Evolutionary conservation across 2,888 invertebrate genomes (phyloP).

Genomic region (Ganaspis brasiliensis): DNA sequence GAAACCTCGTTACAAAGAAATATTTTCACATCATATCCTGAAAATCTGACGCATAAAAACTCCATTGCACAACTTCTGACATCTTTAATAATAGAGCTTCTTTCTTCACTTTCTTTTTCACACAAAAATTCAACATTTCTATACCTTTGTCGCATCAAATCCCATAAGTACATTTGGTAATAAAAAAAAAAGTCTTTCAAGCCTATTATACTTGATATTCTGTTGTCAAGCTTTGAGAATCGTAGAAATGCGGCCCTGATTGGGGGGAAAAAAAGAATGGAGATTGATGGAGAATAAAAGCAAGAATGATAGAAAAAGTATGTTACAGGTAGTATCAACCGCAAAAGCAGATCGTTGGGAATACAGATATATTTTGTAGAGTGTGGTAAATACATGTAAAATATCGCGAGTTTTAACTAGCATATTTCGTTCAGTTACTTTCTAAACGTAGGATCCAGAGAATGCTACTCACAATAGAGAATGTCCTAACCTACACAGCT

Average conservation of each 20-base stretch:
- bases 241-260: slow-evolving; percentile 13
- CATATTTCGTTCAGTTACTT: slow-evolving; percentile 66
- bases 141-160: not conserved
- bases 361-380: not conserved
- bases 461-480: slow-evolving; percentile 74
- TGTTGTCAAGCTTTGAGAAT: slow-evolving; percentile 1
- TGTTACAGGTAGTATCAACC: slow-evolving; percentile 26
- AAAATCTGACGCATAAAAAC: not conserved
- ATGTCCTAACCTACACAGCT: slow-evolving; percentile 68
- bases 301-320: slow-evolving; percentile 22
- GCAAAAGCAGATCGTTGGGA: slow-evolving; percentile 39
- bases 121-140: not conserved
- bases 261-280: not conserved
- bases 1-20: not conserved
- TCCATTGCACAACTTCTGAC: not conserved
- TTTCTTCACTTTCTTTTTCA: not conserved
- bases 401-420: slow-evolving; percentile 55
- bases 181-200: not conserved
- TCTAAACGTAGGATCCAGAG: slow-evolving; percentile 74
- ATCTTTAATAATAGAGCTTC: not conserved
- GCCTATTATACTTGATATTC: not conserved
- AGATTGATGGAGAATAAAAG: slow-evolving; percentile 11
- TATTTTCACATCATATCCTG: not conserved
- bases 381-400: slow-evolving; percentile 32
- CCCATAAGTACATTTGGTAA: no score